These are phyloP conservation scores for Psittacula echo DNA, from an alignment of 2,797 vertebrate genomes.

Conservation along the genomic window DNA sequence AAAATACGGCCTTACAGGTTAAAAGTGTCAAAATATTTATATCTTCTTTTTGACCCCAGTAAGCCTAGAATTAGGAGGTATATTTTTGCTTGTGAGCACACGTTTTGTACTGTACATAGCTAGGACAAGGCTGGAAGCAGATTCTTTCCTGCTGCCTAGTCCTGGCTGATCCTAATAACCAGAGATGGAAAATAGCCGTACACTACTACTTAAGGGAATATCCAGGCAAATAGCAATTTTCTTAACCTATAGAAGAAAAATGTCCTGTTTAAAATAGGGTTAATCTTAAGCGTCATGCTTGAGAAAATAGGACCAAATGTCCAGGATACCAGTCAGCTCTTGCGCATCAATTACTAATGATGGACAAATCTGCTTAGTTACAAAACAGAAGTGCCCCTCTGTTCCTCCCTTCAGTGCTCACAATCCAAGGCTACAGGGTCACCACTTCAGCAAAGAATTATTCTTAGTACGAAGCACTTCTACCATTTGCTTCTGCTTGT, in stretches of 20 bases:
- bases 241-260: background rate
- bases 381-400: background rate
- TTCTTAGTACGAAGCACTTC: background rate
- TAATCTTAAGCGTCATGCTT: background rate
- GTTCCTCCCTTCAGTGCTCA: background rate
- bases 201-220: background rate
- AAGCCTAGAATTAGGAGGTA: background rate
- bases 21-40: slow-evolving; percentile 17
- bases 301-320: background rate
- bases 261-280: background rate
- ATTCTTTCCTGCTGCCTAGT: background rate
- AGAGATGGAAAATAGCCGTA: background rate
- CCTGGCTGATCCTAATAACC: background rate
- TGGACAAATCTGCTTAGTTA: background rate
- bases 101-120: background rate
- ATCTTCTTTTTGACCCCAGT: background rate
- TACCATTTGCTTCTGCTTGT: background rate
- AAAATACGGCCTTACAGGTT: background rate
- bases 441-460: background rate
- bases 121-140: background rate
- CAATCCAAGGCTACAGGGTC: background rate
- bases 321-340: background rate
- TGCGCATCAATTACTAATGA: background rate
- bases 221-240: background rate
- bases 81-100: background rate